Evolutionary conservation across 1,140 invertebrate species (phyloP).

Genomic region (Aphelenchoides fujianensis): DNA sequence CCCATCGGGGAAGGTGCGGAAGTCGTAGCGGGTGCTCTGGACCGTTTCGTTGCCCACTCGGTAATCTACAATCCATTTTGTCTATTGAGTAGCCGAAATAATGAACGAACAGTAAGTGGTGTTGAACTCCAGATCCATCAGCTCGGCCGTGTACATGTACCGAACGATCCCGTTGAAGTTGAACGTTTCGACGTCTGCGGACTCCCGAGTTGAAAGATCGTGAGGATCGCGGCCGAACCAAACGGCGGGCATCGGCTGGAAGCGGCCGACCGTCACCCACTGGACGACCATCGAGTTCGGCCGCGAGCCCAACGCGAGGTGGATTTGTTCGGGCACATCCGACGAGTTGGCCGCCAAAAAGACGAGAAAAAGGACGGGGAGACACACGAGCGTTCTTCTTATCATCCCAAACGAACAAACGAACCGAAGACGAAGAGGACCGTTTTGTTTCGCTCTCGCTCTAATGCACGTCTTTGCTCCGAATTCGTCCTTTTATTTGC

Average conservation of each 20-base stretch:
- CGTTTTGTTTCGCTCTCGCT: too few relatives aligned
- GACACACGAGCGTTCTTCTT: too few relatives aligned
- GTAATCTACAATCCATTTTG: neutral
- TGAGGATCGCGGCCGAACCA: neutral
- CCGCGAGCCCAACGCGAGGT: slow-evolving; percentile 3
- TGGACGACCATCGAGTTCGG: slow-evolving; percentile 6
- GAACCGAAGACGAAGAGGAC: too few relatives aligned
- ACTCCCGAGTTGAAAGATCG: too few relatives aligned
- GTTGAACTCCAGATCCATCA: neutral
- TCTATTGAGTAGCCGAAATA: neutral
- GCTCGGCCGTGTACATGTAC: slow-evolving; percentile 6
- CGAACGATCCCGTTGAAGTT: neutral
- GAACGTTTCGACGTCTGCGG: neutral
- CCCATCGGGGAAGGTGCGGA: slow-evolving; percentile 1
- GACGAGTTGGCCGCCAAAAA: too few relatives aligned
- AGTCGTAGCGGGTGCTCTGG: neutral
- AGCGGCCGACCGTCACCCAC: slow-evolving; percentile 3
- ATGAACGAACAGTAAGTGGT: slow-evolving; percentile 8
- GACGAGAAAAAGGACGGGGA: too few relatives aligned
- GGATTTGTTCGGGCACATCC: slow-evolving; percentile 17
- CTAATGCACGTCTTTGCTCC: too few relatives aligned
- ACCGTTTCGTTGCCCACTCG: neutral
- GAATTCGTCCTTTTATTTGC: too few relatives aligned
- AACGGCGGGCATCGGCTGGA: neutral
- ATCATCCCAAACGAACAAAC: too few relatives aligned